These are phyloP conservation scores for Hepsetus odoe DNA, from an alignment of 2,113 vertebrate genomes.

Conservation along the genomic window DNA sequence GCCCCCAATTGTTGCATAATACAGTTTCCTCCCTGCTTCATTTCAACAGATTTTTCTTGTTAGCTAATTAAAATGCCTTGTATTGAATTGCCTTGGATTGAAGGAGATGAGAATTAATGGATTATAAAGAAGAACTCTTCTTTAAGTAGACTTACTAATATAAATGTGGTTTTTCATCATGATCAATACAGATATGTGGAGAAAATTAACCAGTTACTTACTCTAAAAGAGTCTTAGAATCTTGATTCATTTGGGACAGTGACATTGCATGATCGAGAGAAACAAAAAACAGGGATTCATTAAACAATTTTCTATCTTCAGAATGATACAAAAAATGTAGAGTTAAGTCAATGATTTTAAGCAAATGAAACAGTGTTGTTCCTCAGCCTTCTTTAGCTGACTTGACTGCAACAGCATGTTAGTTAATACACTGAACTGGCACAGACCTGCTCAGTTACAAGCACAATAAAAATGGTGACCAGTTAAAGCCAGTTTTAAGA, in stretches of 20 bases:
- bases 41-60: too few relatives aligned
- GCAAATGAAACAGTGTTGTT: background rate
- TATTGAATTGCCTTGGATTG: too few relatives aligned
- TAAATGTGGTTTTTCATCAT: background rate
- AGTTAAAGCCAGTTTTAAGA: background rate
- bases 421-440: constrained; percentile 15
- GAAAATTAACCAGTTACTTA: background rate
- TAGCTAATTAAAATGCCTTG: too few relatives aligned
- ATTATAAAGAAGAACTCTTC: too few relatives aligned
- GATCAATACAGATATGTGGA: background rate
- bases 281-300: background rate
- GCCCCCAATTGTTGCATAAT: too few relatives aligned
- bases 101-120: too few relatives aligned
- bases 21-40: too few relatives aligned
- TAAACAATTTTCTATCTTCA: background rate
- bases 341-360: too few relatives aligned
- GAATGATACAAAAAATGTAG: too few relatives aligned
- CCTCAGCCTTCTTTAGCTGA: background rate
- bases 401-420: background rate
- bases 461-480: background rate
- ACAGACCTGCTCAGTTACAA: background rate
- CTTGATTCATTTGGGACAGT: too few relatives aligned
- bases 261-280: too few relatives aligned
- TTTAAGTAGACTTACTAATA: too few relatives aligned
- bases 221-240: background rate